phyloP scores from a whole-genome alignment of 2,797 vertebrate species.

The Cercopithecus hamlyni region DNA sequence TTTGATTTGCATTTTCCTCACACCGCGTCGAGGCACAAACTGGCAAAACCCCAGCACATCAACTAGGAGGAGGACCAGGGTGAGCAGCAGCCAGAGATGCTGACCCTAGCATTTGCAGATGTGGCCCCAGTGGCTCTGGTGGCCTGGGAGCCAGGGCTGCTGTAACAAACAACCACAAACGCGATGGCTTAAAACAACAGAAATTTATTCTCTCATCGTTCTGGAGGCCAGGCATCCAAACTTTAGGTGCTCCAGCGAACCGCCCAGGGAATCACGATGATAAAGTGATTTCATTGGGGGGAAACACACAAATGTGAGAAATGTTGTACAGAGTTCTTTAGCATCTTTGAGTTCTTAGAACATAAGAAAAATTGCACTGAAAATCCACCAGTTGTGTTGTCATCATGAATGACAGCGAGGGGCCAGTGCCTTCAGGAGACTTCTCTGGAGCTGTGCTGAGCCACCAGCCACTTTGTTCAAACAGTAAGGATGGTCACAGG shows the following conservation, averaged over 20 bases:
- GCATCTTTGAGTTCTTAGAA: slow-evolving; percentile 91
- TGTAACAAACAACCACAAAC: not conserved
- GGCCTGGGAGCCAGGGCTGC: not conserved
- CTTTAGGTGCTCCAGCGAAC: not conserved
- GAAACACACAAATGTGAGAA: slow-evolving; percentile 90
- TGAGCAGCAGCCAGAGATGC: not conserved
- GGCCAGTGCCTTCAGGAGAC: slow-evolving; percentile 82
- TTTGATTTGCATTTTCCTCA: not conserved
- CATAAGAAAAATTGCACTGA: slow-evolving; percentile 95
- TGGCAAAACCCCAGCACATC: not conserved
- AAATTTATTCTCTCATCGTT: not conserved
- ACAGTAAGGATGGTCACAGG: slow-evolving; percentile 84
- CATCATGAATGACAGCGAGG: slow-evolving; percentile 92
- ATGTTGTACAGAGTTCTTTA: slow-evolving; percentile 96
- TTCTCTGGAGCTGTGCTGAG: slow-evolving; percentile 84
- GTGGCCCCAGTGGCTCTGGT: not conserved
- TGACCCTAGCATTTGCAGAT: not conserved
- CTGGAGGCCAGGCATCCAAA: not conserved
- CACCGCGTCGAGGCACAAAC: not conserved
- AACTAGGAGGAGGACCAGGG: not conserved
- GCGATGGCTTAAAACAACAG: not conserved
- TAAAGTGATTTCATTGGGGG: not conserved
- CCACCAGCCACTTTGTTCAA: slow-evolving; percentile 59
- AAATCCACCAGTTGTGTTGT: slow-evolving; percentile 89
- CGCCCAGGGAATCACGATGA: not conserved